Conservation (phyloP, 2,888 invertebrate genomes). For the Hypolimnas misippus region DNA sequence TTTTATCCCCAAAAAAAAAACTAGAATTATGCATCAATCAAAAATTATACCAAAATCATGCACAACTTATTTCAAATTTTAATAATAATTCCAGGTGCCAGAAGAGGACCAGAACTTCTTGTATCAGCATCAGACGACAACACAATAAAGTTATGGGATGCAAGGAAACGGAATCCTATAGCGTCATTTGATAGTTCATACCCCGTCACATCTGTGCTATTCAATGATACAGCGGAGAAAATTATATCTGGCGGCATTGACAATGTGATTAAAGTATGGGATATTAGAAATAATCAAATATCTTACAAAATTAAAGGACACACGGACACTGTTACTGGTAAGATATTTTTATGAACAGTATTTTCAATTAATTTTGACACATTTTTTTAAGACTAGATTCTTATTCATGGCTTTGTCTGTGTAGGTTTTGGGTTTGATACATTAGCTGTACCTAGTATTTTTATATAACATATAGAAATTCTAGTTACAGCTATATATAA, state of each 20-base stretch:
- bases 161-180: conserved; percentile 92
- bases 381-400: no score
- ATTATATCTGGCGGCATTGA: conserved; percentile 98
- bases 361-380: no score
- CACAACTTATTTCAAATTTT: no score
- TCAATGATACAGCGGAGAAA: conserved; percentile 98
- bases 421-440: no score
- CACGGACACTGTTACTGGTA: conserved; percentile 96
- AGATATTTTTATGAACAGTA: no score
- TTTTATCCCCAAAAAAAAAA: no score
- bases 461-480: no score
- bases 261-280: conserved; percentile 99
- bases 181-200: conserved; percentile 88
- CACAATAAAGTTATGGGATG: conserved; percentile 96
- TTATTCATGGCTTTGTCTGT: no score
- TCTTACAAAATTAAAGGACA: conserved; percentile 95
- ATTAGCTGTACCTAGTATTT: no score
- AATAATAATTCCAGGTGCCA: conserved; percentile 84
- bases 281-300: conserved; percentile 94
- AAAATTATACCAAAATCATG: no score
- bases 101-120: conserved; percentile 95
- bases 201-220: conserved; percentile 94
- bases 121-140: conserved; percentile 98
- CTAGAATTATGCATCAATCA: no score
- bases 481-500: no score